phyloP scores from a whole-genome alignment of 2,113 vertebrate genomes.

The Camelus dromedarius region DNA sequence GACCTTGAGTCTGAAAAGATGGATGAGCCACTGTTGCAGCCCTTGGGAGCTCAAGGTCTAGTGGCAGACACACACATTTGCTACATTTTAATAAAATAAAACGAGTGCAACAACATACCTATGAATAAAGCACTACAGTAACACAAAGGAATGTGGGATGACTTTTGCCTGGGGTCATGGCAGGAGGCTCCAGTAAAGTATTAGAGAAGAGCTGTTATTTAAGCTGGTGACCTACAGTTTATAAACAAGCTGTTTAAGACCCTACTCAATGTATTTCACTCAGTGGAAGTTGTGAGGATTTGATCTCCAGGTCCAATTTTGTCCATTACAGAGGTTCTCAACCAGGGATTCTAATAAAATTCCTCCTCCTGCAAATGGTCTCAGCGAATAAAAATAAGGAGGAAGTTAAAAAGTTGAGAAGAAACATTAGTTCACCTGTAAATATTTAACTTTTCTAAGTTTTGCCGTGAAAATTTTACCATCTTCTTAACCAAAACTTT shows the following conservation, averaged over 20 bases:
- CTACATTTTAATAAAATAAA: background rate
- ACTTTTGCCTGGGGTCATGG: background rate
- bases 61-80: background rate
- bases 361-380: background rate
- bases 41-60: background rate
- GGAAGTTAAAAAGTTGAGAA: background rate
- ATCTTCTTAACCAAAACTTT: constrained; percentile 49
- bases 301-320: background rate
- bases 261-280: background rate
- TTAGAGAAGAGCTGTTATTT: background rate
- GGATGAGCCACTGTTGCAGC: background rate
- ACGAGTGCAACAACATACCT: background rate
- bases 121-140: background rate
- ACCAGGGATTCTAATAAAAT: constrained; percentile 17
- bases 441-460: constrained; percentile 58
- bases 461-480: constrained; percentile 77
- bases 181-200: background rate
- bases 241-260: background rate
- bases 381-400: constrained; percentile 14
- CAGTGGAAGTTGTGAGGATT: background rate
- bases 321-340: background rate
- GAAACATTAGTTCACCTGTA: constrained; percentile 17
- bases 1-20: background rate
- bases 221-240: background rate
- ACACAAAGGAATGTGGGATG: background rate